These are phyloP conservation scores for Rhabdomys dilectus DNA, from an alignment of 2,113 vertebrate species.

Conservation along the genomic window DNA sequence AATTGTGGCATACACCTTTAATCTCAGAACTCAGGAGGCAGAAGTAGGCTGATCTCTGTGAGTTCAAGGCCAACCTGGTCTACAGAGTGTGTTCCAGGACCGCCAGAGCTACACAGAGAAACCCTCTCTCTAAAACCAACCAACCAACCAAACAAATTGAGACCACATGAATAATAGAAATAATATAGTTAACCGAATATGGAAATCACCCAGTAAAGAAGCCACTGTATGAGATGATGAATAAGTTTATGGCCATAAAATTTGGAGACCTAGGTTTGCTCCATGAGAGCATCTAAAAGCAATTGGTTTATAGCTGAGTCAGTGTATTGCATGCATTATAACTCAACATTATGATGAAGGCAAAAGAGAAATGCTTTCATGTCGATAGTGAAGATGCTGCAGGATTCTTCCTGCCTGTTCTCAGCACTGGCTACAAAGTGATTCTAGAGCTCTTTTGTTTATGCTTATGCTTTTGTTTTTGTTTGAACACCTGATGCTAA, in stretches of 20 bases:
- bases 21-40: neutral
- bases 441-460: neutral
- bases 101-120: neutral
- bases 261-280: constrained; percentile 18
- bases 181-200: neutral
- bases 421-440: neutral
- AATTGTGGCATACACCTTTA: neutral
- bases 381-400: neutral
- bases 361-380: neutral
- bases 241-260: neutral
- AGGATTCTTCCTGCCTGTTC: neutral
- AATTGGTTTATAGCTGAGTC: neutral
- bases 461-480: neutral
- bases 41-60: neutral
- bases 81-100: neutral
- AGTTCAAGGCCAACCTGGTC: neutral
- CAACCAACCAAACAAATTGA: neutral
- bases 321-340: neutral
- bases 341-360: neutral
- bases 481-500: neutral
- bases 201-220: constrained; percentile 31
- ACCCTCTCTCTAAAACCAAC: neutral
- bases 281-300: neutral
- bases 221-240: neutral
- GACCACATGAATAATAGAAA: constrained; percentile 13